These are phyloP conservation scores for Gopherus evgoodei DNA, from an alignment of 2,113 vertebrate genomes.

Conservation along the genomic window DNA sequence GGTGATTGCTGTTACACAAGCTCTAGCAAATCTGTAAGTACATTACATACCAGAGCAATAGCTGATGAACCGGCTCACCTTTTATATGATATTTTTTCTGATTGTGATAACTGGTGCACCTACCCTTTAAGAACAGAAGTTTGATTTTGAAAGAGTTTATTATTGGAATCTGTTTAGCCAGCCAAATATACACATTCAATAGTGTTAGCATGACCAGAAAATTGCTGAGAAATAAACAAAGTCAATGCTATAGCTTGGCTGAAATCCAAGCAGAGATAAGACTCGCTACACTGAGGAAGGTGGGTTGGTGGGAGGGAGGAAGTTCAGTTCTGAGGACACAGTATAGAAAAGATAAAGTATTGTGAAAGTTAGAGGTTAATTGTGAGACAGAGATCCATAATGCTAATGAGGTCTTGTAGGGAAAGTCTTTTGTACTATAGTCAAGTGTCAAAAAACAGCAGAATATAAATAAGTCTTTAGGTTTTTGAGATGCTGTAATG, in stretches of 20 bases:
- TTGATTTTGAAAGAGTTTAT: background rate
- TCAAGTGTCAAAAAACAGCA: background rate
- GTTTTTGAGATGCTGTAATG: background rate
- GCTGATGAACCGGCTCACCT: constrained; percentile 8
- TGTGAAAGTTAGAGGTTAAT: background rate
- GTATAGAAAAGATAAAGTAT: background rate
- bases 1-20: background rate
- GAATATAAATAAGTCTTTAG: background rate
- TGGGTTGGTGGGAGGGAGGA: background rate
- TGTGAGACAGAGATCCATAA: background rate
- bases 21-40: background rate
- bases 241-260: background rate
- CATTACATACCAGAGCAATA: background rate
- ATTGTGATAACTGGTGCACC: background rate
- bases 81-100: fast-evolving
- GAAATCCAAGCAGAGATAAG: background rate
- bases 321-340: background rate
- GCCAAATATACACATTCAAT: background rate
- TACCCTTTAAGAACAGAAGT: background rate
- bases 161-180: background rate
- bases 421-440: background rate
- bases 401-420: background rate
- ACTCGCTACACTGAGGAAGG: background rate
- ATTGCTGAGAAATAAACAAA: constrained; percentile 2
- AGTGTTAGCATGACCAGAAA: background rate